Evolutionary conservation across 2,888 invertebrate genomes (phyloP).

Genomic region (Disparrhopalites patrizii): DNA sequence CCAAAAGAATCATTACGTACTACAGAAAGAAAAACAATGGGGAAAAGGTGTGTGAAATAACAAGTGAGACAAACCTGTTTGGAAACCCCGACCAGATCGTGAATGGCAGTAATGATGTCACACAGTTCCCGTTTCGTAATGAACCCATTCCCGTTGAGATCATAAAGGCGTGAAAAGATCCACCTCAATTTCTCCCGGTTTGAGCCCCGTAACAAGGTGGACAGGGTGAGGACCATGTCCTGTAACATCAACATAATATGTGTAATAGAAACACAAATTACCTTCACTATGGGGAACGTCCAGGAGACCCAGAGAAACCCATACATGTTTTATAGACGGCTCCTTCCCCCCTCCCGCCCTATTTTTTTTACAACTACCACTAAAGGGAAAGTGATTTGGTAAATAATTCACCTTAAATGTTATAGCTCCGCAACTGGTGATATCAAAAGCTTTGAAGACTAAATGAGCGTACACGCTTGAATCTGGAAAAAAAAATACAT

Average conservation of each 20-base stretch:
- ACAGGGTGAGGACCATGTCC: conserved; percentile 90
- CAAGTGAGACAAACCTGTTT: conserved; percentile 45
- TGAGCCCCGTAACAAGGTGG: conserved; percentile 85
- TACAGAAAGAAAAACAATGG: no score
- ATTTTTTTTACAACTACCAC: no score
- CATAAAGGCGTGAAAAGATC: conserved; percentile 89
- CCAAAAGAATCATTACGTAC: no score
- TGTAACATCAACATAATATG: no score
- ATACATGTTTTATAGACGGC: no score
- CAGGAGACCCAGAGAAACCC: no score
- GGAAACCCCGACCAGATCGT: conserved; percentile 66
- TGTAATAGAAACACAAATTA: no score
- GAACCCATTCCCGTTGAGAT: conserved; percentile 92
- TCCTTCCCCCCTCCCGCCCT: no score
- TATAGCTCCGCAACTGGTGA: conserved; percentile 93
- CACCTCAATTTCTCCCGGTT: conserved; percentile 91
- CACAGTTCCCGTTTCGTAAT: conserved; percentile 86
- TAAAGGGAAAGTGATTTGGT: background rate
- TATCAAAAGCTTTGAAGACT: conserved; percentile 98
- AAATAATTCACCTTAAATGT: conserved; percentile 81
- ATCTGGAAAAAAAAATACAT: conserved; percentile 65
- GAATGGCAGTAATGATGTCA: conserved; percentile 83
- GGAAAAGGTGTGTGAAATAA: no score
- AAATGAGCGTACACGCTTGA: conserved; percentile 94
- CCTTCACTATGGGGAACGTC: no score